Evolutionary conservation across 2,113 vertebrate species (phyloP), one percentile per base, ranked within the genome.

Genomic region (Ammodramus savannarum): DNA sequence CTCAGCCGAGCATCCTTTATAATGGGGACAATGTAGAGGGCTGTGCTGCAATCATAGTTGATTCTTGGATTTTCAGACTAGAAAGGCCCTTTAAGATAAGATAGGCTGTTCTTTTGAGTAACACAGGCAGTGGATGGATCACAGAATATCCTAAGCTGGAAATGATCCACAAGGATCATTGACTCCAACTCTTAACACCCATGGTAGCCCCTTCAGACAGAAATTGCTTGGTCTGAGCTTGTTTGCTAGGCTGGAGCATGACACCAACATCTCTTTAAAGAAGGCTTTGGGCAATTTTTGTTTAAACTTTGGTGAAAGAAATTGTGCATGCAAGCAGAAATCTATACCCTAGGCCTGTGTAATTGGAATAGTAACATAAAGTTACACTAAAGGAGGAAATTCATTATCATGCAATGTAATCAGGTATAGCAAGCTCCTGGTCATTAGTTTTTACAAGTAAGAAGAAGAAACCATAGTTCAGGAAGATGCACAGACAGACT

Each of bases 321-420:
- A 87, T 90, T 79, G 59, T 63, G 32, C 46, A 59, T 91, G 46
- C 38, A 62, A 54, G 71, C 57, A 74, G 59, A 77, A 91, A 77
- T 87, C 58, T 73, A 16, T 62, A 76, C 7, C 6, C 67, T 58
- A 21, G 58, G 46, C 41, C 77, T n/a, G 4, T 79, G 63, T 93
- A 89, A 83, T 68, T 69, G 58, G 63, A 94, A 59, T 12, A 85
- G 51, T 83, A 83, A 90, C 63, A 57, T 79, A 55, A 93, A 79
- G 83, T 87, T 77, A 48, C 31, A 23, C 67, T 89, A 83, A 87
- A 77, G 63, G 34, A 82, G 23, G 41, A 89, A 81, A 84, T 83
- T 89, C 69, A 54, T 97, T 87, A 75, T 87, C 71, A n/a, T 73
- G 72, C 84, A 76, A n/a, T 32, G 36, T 92, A 89, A 90, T 93